A percentile compares a stretch with the other conserved stretches of the same genome.
Evolutionary conservation across 2,113 vertebrate genomes (phyloP).

Genomic region (Hypocryptadius cinnamomeus): DNA sequence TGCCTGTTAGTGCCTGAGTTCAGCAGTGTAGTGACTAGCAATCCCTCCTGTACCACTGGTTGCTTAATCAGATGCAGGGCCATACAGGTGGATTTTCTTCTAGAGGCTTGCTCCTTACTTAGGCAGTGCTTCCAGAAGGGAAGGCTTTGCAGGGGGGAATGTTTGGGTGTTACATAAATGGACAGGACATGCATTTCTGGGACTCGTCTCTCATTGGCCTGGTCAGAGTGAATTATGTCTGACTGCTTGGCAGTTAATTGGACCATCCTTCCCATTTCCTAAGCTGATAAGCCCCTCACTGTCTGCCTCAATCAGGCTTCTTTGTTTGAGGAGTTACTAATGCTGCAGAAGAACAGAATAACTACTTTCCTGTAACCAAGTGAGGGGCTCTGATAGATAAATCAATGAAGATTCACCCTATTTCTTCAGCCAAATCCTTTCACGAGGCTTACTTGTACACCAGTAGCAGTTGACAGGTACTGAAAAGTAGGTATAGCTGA

Average conservation of each 20-base stretch:
- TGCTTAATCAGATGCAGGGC: neutral
- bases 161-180: conserved; percentile 36
- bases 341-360: conserved; percentile 50
- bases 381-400: neutral
- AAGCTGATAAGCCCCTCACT: conserved; percentile 74
- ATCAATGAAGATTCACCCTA: neutral
- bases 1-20: neutral
- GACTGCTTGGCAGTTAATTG: conserved; percentile 72
- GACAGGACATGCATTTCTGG: conserved; percentile 8
- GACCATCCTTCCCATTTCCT: conserved; percentile 69
- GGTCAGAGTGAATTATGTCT: conserved; percentile 67
- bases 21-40: neutral
- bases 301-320: conserved; percentile 69
- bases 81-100: neutral
- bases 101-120: neutral
- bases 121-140: neutral
- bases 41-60: neutral
- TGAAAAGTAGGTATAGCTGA: neutral
- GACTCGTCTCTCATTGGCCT: conserved; percentile 51
- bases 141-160: neutral
- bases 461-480: neutral
- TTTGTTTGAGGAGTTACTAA: conserved; percentile 72
- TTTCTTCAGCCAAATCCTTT: conserved; percentile 15
- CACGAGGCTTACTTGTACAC: neutral
- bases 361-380: conserved; percentile 50